Evolutionary conservation across 2,797 vertebrate species (phyloP).

Genomic region (Monodelphis domestica): DNA sequence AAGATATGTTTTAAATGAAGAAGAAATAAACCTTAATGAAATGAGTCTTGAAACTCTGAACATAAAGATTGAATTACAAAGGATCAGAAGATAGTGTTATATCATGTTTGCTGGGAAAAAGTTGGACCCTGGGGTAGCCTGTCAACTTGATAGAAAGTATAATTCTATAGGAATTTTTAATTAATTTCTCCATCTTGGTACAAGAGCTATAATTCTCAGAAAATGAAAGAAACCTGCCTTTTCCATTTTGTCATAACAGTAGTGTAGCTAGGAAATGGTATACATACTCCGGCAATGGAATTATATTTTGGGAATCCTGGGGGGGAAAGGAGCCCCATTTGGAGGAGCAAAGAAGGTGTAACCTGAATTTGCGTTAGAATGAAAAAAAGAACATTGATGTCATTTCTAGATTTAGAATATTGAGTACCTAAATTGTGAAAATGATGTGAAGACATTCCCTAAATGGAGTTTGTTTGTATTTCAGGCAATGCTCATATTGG

Average conservation of each 20-base stretch:
- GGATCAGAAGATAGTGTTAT: background rate
- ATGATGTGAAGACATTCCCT: background rate
- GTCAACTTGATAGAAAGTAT: background rate
- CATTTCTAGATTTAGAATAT: background rate
- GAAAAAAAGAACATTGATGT: background rate
- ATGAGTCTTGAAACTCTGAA: background rate
- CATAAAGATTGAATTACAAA: background rate
- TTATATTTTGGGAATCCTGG: background rate
- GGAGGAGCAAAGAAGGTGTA: background rate
- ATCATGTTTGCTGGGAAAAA: background rate
- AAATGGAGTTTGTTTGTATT: background rate
- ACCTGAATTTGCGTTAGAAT: background rate
- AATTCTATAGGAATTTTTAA: background rate
- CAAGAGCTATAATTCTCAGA: background rate
- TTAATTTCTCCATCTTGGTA: background rate
- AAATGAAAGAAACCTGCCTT: background rate
- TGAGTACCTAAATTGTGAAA: background rate
- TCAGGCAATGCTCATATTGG: background rate
- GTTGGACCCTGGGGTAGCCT: background rate
- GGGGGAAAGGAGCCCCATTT: background rate
- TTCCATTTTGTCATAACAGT: background rate
- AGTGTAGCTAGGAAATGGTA: background rate
- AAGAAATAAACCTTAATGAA: background rate
- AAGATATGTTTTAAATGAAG: background rate
- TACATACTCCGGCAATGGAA: background rate